Conservation (phyloP, 2,888 invertebrate genomes). For the Anorthoa munda region DNA sequence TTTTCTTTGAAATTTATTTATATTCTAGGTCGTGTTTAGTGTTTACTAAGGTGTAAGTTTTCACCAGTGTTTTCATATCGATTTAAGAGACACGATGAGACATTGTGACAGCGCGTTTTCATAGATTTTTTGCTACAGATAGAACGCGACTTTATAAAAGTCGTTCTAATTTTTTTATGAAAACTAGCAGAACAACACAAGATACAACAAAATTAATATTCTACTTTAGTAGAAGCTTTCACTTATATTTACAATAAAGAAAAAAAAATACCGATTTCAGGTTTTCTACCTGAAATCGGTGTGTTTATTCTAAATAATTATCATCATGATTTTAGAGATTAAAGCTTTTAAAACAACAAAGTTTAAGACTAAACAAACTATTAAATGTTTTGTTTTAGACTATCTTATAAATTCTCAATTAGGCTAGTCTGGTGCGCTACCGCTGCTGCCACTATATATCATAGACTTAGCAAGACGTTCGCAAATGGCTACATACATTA, state of each 20-base stretch:
- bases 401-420: slow-evolving; percentile 29
- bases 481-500: slow-evolving; percentile 20
- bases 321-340: not conserved
- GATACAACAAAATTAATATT: too few species aligned
- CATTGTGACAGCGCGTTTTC: too few species aligned
- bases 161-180: too few species aligned
- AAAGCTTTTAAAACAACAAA: slow-evolving; percentile 17
- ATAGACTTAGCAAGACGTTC: slow-evolving; percentile 10
- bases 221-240: too few species aligned
- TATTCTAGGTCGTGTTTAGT: not conserved
- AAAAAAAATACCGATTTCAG: too few species aligned
- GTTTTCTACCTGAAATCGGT: too few species aligned
- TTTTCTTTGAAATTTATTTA: not conserved
- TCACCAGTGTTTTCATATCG: not conserved
- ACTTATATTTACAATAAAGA: too few species aligned
- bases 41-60: not conserved
- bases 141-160: too few species aligned
- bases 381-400: slow-evolving; percentile 9
- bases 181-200: too few species aligned
- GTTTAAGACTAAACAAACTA: slow-evolving; percentile 8
- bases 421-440: slow-evolving; percentile 6
- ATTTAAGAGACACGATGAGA: too few species aligned
- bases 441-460: slow-evolving; percentile 11
- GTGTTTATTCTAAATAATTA: not conserved
- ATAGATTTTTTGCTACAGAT: too few species aligned